phyloP scores from a whole-genome alignment of 2,888 invertebrate genomes.

The Protula sp. region DNA sequence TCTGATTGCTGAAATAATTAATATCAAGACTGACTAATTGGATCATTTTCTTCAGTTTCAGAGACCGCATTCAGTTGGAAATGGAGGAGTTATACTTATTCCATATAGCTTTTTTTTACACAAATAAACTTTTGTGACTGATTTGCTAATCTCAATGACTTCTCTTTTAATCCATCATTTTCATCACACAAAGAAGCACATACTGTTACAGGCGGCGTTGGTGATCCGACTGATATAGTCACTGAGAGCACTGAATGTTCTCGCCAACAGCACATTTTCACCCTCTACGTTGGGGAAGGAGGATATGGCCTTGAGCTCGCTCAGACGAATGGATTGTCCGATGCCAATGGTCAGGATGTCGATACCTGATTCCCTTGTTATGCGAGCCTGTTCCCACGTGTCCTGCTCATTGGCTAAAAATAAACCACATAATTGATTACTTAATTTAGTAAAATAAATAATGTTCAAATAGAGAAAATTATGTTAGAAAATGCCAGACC shows the following conservation, averaged over 20 bases:
- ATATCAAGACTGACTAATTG: no score
- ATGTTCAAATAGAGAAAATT: no score
- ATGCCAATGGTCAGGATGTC: conserved; percentile 17
- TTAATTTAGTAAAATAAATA: no score
- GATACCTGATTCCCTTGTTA: conserved; percentile 7
- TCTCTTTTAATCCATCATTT: background rate
- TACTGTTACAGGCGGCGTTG: conserved; percentile 9
- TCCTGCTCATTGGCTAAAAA: conserved; percentile 6
- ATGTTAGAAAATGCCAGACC: no score
- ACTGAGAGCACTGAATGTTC: conserved; percentile 5
- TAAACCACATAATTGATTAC: no score
- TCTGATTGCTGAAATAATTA: no score
- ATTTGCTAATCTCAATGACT: no score
- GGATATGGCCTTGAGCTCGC: conserved; percentile 10
- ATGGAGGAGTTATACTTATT: no score
- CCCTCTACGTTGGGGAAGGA: conserved; percentile 4
- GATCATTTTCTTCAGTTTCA: no score
- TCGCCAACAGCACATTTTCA: conserved; percentile 4
- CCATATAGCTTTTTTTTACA: no score
- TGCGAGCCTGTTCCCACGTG: conserved; percentile 9
- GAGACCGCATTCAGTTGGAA: no score
- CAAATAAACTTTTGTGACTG: no score
- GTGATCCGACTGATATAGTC: background rate
- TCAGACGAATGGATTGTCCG: background rate
- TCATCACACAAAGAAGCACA: conserved; percentile 3